Base-by-base conservation (phyloP, 2,113 vertebrate genomes). In the Euleptes europaea region DNA sequence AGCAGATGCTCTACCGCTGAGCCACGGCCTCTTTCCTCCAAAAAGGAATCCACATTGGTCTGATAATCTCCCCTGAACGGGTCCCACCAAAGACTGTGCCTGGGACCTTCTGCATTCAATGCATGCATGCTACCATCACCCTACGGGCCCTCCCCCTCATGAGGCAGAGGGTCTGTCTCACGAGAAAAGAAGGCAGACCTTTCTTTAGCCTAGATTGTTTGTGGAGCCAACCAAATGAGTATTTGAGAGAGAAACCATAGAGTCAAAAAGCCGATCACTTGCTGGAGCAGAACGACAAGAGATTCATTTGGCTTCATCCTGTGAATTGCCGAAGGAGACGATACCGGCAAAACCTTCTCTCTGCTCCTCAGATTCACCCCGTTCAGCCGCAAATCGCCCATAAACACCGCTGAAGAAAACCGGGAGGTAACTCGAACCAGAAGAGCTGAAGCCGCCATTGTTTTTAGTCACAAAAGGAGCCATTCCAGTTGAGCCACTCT, bases 401-500 rank as follows among this genome's bases (percentile, higher is more conserved):
- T 76, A 92, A 94, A 94, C 84, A 60, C 57, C 12, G 73, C 31
- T 38, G 72, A 49, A 84, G 86, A 79, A 73, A 38, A 17, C 47
- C 71, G 51, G 31, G 75, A 92, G 90, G 73, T 0, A 31, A 31
- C 51, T 78, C 89, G 79, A 84, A 92, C 85, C 84, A 92, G 92
- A 95, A 90, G 86, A 14, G 85, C 84, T 91, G 93, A 93, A 94
- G 90, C 60, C 81, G 4, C 73, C 85, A 95, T 96, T 97, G 96
- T 96, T 96, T n/a, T 97, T 94, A 94, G 86, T 82, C 90, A 95
- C 91, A 94, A 96, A 96, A 91, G 23, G 90, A 93, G 84, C 0
- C 2, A 82, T 88, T 89, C 87, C 84, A 83, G 75, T 83, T 80
- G 42, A 90, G 87, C 87, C 84, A 72, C 23, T n/a, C 77, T 83